Percentiles rank a stretch among this genome's conserved stretches.
Conservation (phyloP, 53 echinoderm and acorn worm genomes). For the Actinopyga echinites region DNA sequence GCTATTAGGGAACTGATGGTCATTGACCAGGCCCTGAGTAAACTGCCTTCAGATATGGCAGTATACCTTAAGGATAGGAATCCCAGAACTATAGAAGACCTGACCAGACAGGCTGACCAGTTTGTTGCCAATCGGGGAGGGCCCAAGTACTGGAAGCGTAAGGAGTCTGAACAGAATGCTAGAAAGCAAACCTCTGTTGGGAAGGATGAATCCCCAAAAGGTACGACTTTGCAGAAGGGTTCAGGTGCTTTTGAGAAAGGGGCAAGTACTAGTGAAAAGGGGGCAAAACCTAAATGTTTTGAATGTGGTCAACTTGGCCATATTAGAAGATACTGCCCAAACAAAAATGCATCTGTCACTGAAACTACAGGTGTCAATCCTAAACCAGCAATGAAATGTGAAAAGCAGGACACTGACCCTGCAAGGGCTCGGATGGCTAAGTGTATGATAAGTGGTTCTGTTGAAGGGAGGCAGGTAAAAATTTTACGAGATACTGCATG, state of each 20-base stretch:
- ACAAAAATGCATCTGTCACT: background rate
- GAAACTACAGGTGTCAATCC: background rate
- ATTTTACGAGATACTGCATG: constrained; percentile 25
- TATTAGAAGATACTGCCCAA: background rate
- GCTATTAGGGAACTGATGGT: constrained; percentile 27
- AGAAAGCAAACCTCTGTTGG: too few relatives aligned
- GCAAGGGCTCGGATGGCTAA: background rate
- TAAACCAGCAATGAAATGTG: background rate
- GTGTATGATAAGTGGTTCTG: constrained; percentile 7
- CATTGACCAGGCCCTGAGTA: constrained; percentile 34
- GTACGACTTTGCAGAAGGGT: too few relatives aligned
- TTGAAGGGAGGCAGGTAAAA: constrained; percentile 10
- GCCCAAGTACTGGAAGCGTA: too few relatives aligned
- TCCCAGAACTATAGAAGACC: too few relatives aligned
- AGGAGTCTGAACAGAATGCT: too few relatives aligned
- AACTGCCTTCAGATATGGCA: too few relatives aligned
- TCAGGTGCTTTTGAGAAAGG: too few relatives aligned
- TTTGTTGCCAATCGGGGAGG: too few relatives aligned
- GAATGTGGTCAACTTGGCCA: constrained; percentile 2
- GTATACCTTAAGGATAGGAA: too few relatives aligned
- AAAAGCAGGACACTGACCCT: background rate
- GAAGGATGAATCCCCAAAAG: too few relatives aligned
- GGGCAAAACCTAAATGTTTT: background rate
- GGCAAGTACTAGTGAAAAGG: too few relatives aligned
- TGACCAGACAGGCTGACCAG: too few relatives aligned